Evolutionary conservation across 2,113 vertebrate genomes (phyloP).

Genomic region (Datnioides undecimradiatus): DNA sequence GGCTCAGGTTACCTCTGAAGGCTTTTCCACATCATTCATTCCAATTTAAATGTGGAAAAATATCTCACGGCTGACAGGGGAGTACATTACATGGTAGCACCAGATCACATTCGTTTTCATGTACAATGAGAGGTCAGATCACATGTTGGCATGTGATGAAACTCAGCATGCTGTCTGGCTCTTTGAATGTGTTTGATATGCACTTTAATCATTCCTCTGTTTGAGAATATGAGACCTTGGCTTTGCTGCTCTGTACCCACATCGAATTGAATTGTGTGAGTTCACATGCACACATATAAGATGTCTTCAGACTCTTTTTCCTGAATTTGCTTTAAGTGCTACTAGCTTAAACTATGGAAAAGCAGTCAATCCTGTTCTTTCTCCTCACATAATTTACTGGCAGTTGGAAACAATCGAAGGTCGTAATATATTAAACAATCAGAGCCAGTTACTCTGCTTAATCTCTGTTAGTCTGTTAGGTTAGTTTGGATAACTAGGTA

Average conservation of each 20-base stretch:
- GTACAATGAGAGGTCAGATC: conserved; percentile 27
- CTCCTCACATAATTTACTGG: neutral
- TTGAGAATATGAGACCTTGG: conserved; percentile 17
- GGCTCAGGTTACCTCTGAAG: conserved; percentile 64
- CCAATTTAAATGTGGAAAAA: conserved; percentile 69
- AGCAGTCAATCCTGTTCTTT: neutral
- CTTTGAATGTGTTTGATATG: conserved; percentile 36
- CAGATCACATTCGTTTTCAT: conserved; percentile 46
- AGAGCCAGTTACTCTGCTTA: neutral
- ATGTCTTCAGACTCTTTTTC: neutral
- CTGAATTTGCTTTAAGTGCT: neutral
- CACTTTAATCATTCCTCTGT: conserved; percentile 27
- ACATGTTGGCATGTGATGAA: conserved; percentile 37
- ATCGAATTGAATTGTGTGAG: neutral
- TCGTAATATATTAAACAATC: neutral
- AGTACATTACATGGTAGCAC: conserved; percentile 51
- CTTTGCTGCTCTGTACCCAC: neutral
- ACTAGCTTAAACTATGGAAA: neutral
- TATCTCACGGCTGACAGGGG: conserved; percentile 41
- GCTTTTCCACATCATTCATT: conserved; percentile 61
- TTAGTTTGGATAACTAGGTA: neutral
- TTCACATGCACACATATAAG: neutral
- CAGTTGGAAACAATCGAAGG: neutral
- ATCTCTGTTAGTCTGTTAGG: neutral
- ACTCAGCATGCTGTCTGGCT: neutral